phyloP scores from a whole-genome alignment of 2,113 vertebrate species.

The Silurus glanis region DNA sequence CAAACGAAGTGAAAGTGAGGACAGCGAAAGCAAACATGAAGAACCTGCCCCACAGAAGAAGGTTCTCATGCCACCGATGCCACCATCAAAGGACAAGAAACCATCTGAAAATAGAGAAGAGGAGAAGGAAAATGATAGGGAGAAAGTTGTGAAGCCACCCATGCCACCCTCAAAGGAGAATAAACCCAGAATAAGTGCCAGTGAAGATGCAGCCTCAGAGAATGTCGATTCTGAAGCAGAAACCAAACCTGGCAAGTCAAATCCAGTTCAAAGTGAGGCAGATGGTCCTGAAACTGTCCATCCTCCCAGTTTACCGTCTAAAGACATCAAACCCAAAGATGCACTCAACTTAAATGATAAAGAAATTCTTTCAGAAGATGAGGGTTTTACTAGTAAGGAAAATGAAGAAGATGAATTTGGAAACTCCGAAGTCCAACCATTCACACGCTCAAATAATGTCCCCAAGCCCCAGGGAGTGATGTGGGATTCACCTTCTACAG shows the following conservation, averaged over 20 bases:
- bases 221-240: constrained; percentile 40
- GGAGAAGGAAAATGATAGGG: constrained; percentile 55
- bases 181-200: constrained; percentile 46
- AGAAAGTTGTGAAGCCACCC: constrained; percentile 54
- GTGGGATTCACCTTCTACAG: constrained; percentile 39
- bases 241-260: constrained; percentile 54
- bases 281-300: constrained; percentile 21
- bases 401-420: constrained; percentile 11
- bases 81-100: constrained; percentile 63
- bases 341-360: constrained; percentile 9
- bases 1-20: constrained; percentile 24
- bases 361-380: constrained; percentile 26
- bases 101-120: constrained; percentile 43
- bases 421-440: background rate
- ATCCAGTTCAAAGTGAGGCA: constrained; percentile 22
- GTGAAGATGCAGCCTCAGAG: constrained; percentile 47
- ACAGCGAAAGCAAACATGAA: constrained; percentile 49
- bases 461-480: constrained; percentile 40
- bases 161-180: constrained; percentile 59
- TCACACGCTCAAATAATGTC: constrained; percentile 4
- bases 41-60: constrained; percentile 66
- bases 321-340: constrained; percentile 64
- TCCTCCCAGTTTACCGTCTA: constrained; percentile 64
- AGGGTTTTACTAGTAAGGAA: constrained; percentile 23
- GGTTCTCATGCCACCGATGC: constrained; percentile 69